phyloP scores from a whole-genome alignment of 2,113 vertebrate species.

The Ailuropoda melanoleuca region DNA sequence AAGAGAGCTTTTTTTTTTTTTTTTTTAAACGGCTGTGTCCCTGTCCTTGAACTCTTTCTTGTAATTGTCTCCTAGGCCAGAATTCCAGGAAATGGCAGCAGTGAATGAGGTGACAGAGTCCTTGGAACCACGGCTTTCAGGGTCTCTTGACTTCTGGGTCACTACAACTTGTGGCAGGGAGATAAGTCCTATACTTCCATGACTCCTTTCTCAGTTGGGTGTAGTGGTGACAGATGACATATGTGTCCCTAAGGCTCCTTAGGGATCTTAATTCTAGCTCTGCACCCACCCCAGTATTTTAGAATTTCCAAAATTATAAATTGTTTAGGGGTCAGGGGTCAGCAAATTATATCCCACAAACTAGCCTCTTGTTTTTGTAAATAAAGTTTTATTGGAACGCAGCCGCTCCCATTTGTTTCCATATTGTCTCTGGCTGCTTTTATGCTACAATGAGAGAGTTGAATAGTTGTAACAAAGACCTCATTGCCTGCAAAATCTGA shows the following conservation, averaged over 20 bases:
- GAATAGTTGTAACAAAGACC: background rate
- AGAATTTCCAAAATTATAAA: background rate
- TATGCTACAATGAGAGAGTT: background rate
- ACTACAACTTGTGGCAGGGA: background rate
- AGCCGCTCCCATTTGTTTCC: background rate
- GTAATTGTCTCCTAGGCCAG: background rate
- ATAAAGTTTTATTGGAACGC: conserved; percentile 25
- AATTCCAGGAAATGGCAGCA: conserved; percentile 31
- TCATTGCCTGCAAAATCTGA: conserved; percentile 11
- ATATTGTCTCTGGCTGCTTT: background rate
- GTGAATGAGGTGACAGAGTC: background rate
- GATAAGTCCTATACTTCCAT: background rate
- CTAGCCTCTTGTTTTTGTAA: conserved; percentile 23
- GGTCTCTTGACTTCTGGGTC: background rate
- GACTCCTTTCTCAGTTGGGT: background rate
- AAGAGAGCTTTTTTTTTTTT: background rate
- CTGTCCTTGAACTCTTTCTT: background rate
- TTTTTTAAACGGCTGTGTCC: background rate
- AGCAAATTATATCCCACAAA: background rate
- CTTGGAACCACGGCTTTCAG: conserved; percentile 12
- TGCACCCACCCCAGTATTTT: background rate
- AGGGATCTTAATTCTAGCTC: background rate
- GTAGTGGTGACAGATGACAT: background rate
- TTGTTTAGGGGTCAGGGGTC: background rate
- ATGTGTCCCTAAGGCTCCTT: background rate